phyloP scores from a whole-genome alignment of 2,888 invertebrate species.

The Muscina levida region DNA sequence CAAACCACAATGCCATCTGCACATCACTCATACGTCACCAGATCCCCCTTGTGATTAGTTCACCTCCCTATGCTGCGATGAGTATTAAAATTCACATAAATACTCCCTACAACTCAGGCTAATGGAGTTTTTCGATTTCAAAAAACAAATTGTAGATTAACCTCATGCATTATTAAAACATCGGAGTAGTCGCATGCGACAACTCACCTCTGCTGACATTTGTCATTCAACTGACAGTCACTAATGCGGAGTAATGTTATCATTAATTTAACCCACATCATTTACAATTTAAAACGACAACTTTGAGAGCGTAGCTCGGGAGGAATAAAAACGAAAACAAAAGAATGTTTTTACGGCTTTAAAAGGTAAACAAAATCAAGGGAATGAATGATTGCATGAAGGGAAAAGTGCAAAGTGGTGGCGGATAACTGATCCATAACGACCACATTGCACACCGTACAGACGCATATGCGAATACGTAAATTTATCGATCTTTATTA shows the following conservation, averaged over 20 bases:
- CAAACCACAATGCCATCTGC: neutral
- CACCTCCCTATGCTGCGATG: neutral
- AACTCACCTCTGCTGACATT: neutral
- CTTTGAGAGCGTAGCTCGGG: too few species aligned
- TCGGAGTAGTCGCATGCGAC: neutral
- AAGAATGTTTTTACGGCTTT: too few species aligned
- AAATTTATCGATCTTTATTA: too few species aligned
- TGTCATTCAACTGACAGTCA: slow-evolving; percentile 12
- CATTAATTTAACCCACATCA: slow-evolving; percentile 58
- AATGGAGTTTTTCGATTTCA: slow-evolving; percentile 25
- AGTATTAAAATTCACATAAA: neutral
- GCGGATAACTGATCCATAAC: too few species aligned
- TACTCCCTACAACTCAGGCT: neutral
- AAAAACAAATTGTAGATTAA: slow-evolving; percentile 38
- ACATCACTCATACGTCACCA: slow-evolving; percentile 24
- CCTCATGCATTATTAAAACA: slow-evolving; percentile 13
- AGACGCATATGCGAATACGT: too few species aligned
- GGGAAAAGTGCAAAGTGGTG: too few species aligned
- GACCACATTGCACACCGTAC: too few species aligned
- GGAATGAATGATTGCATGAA: too few species aligned
- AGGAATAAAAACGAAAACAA: slow-evolving; percentile 6
- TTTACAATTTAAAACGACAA: slow-evolving; percentile 28
- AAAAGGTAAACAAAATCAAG: too few species aligned
- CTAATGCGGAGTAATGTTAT: slow-evolving; percentile 51
- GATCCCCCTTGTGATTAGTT: neutral